These are phyloP conservation scores for Diarsia brunnea DNA, from an alignment of 2,888 invertebrate genomes.

Conservation along the genomic window DNA sequence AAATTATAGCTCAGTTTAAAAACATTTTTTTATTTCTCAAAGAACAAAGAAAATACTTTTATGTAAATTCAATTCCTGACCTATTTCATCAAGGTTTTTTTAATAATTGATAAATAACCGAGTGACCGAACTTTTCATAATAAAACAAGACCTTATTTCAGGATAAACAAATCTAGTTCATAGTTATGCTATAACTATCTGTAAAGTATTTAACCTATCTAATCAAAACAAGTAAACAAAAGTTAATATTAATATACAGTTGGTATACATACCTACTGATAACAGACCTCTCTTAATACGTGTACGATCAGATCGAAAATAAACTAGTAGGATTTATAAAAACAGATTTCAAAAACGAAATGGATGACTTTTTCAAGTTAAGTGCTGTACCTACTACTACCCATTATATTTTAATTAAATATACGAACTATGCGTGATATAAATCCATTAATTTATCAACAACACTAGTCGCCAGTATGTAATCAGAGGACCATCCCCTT, in stretches of 20 bases:
- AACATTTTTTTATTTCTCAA: too few species aligned
- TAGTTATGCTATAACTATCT: too few species aligned
- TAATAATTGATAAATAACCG: background rate
- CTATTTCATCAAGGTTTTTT: slow-evolving; percentile 9
- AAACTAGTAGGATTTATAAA: background rate
- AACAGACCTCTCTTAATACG: too few species aligned
- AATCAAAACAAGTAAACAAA: too few species aligned
- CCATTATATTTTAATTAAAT: slow-evolving; percentile 12
- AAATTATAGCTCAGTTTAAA: too few species aligned
- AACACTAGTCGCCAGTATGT: background rate
- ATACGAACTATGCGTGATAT: slow-evolving; percentile 13
- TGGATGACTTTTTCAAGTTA: background rate
- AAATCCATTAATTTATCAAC: slow-evolving; percentile 9
- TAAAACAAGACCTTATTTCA: background rate
- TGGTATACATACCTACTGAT: too few species aligned
- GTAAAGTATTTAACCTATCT: too few species aligned
- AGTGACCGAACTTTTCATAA: slow-evolving; percentile 4
- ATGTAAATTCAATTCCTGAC: too few species aligned
- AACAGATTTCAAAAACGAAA: background rate
- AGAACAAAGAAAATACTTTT: too few species aligned
- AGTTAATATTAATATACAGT: too few species aligned
- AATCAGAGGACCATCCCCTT: slow-evolving; percentile 11
- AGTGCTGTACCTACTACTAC: background rate
- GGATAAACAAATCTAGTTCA: too few species aligned
- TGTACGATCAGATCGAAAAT: background rate